These are phyloP conservation scores for Baronia brevicornis DNA, from an alignment of 2,888 invertebrate genomes.

Conservation along the genomic window DNA sequence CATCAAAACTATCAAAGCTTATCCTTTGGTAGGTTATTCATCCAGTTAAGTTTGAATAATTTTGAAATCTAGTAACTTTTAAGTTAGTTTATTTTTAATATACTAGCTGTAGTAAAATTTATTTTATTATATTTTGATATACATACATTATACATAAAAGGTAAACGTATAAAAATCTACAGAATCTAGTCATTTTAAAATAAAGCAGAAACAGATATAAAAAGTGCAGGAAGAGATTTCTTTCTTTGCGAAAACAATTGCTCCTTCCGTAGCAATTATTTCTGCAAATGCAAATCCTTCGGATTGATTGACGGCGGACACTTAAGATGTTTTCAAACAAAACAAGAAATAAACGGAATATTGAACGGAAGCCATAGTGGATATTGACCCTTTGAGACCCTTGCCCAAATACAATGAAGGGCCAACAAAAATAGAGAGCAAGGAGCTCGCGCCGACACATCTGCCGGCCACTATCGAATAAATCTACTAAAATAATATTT, in stretches of 20 bases:
- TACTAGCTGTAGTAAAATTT: too few relatives aligned
- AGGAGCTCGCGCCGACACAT: conserved; percentile 54
- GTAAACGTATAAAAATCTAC: too few relatives aligned
- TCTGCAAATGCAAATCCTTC: conserved; percentile 27
- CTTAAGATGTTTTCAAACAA: conserved; percentile 53
- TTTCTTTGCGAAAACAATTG: too few relatives aligned
- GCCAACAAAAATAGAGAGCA: conserved; percentile 61
- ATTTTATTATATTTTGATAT: too few relatives aligned
- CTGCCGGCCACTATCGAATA: conserved; percentile 71
- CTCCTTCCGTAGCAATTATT: conserved; percentile 17
- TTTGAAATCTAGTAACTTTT: too few relatives aligned
- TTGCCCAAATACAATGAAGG: conserved; percentile 58
- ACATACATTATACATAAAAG: too few relatives aligned
- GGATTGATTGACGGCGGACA: conserved; percentile 41
- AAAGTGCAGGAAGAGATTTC: conserved; percentile 8
- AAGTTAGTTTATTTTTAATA: too few relatives aligned
- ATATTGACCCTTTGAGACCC: conserved; percentile 62
- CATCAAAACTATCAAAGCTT: too few relatives aligned
- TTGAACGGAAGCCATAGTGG: conserved; percentile 60
- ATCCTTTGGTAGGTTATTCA: too few relatives aligned
- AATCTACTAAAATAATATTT: conserved; percentile 75
- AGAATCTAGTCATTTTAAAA: too few relatives aligned
- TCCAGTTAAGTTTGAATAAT: too few relatives aligned
- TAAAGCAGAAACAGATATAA: conserved; percentile 3
- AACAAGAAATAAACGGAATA: conserved; percentile 48